Evolutionary conservation across 2,113 vertebrate genomes (phyloP), one percentile per base, ranked within the genome.

Genomic region (Bos javanicus): DNA sequence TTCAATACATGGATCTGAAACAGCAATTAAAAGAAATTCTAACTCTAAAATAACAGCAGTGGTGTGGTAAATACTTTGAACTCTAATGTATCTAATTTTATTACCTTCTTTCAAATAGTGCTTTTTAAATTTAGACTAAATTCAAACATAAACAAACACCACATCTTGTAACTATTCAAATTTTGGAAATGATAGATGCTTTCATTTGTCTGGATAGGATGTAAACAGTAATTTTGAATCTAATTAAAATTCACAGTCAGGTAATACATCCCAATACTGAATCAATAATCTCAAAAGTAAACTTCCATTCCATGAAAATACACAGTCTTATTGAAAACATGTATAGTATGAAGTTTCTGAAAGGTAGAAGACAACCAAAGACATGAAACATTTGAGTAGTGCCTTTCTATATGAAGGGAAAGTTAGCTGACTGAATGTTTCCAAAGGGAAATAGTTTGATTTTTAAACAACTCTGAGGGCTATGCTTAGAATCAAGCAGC

Each of bases 401-500:
- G 23, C 8, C 12, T 97, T 90, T 80, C 33, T 33, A 11, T 43
- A 43, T 7, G 39, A 81, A 95, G n/a, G 33, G 83, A 78, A 96
- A 97, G 48, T 98, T 93, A 82, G 28, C 28, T 81, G 57, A 80
- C 8, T 91, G 33, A 80, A 30, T 4, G 13, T 94, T 87, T 94
- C 93, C 82, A 14, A 1, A 39, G 78, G 64, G 52, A 94, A 88
- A 82, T 50, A 25, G 23, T 74, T 83, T 81, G 64, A 95, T 88
- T 95, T 95, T 87, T 80, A 83, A 97, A 92, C 23, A 81, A 21
- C 81, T 84, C 82, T 54, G 80, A 67, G 74, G 10, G 14, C 48
- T 94, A 21, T 64, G 71, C 25, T 97, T 90, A 96, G 30, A 85
- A 91, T 59, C 28, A 94, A 91, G 86, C 19, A 97, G 52, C 43